Evolutionary conservation across 1,140 invertebrate genomes (phyloP), one percentile per base, ranked within the genome.

Genomic region (Bombus vancouverensis): DNA sequence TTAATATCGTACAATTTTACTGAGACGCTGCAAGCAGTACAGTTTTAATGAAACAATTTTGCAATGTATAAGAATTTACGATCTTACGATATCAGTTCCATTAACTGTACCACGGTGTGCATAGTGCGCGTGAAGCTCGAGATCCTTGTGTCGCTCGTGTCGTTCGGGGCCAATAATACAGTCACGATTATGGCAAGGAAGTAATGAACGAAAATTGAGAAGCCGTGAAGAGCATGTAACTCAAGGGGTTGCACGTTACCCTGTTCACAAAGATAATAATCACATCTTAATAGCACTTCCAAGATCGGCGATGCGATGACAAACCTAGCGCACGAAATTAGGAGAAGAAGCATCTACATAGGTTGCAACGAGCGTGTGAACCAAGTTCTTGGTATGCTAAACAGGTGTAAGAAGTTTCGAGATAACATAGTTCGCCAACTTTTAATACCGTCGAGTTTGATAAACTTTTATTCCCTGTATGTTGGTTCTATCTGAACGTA

Each of bases 131-230:
- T 10, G 57, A 25, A 59, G 2, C 25, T 53, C 18, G 10, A 0
- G 3, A 28, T 59, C 13, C 42, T 65, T 2, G 39, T 18, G 39
- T n/a, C 4, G 12, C 44, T 9, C 10, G 22, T 6, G 34, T 9
- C 32, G 68, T 53, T 81, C 47, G 34, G 34, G 15, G n/a, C 39
- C 53, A 74, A 25, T 53, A 34, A 18, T 10, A 59, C 44, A 25
- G 74, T 74, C 74, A 44, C 39, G 85, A 68, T 53, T 44, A 83
- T 12, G 44, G 57, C 42, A 77, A 77, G 57, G 34, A 68, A 70
- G 34, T 59, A 77, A 70, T 9, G 62, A 57, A 13, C 37, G 73
- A 83, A 77, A 83, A 83, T 75, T 70, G 73, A 70, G 5, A 9
- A 9, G 42, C 28, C 1, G 53, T 68, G 10, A 34, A 53, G 25